Percentiles rank a stretch among this genome's conserved stretches.
Conservation (phyloP, 2,113 vertebrate genomes). For the Suncus etruscus region DNA sequence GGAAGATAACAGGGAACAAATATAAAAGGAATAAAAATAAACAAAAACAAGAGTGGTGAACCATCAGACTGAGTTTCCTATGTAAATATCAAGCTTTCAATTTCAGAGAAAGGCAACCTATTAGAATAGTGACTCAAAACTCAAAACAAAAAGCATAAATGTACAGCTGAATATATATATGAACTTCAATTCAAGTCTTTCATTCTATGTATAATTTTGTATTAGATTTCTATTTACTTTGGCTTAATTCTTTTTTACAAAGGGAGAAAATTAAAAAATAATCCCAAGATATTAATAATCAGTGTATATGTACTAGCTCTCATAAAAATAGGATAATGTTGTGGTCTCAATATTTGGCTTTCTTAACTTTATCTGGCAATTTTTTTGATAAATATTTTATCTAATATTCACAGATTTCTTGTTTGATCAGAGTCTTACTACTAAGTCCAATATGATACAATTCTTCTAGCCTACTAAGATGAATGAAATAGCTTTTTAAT, state of each 20-base stretch:
- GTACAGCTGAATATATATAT: not conserved
- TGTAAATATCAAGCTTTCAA: conserved; percentile 65
- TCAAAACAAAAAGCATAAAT: conserved; percentile 13
- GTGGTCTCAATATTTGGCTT: not conserved
- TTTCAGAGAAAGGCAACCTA: conserved; percentile 54
- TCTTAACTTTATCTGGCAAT: not conserved
- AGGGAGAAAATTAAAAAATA: not conserved
- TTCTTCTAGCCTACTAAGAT: not conserved
- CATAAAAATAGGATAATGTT: conserved; percentile 47
- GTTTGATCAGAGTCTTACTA: conserved; percentile 13
- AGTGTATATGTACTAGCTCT: conserved; percentile 7
- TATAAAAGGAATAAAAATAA: conserved; percentile 18
- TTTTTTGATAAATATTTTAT: not conserved
- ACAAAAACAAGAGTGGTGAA: conserved; percentile 62
- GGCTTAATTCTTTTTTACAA: not conserved
- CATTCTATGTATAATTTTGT: not conserved
- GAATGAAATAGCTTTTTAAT: not conserved
- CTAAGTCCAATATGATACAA: conserved; percentile 13
- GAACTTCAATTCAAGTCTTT: conserved; percentile 40
- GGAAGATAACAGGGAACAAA: conserved; percentile 58
- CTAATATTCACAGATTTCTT: not conserved
- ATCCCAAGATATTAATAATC: conserved; percentile 9
- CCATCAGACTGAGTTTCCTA: conserved; percentile 31
- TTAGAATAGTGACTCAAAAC: conserved; percentile 35
- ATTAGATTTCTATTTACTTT: not conserved